Conservation (phyloP, 2,113 vertebrate species). For the Rhinoderma darwinii region DNA sequence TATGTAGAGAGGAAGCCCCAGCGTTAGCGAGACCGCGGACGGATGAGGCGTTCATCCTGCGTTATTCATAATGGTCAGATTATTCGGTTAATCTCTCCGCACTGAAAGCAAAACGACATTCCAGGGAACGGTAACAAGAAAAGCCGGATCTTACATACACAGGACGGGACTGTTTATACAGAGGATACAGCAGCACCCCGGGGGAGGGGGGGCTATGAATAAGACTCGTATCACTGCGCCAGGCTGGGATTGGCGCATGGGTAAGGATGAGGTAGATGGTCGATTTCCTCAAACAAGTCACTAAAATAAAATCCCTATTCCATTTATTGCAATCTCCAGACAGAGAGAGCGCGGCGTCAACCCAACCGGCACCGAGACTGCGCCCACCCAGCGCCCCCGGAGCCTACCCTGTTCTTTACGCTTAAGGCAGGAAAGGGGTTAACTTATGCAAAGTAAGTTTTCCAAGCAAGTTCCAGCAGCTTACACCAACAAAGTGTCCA, state of each 20-base stretch:
- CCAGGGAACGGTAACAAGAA: not conserved
- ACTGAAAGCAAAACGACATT: not conserved
- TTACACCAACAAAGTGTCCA: not conserved
- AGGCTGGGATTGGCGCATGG: not conserved
- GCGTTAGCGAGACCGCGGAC: not conserved
- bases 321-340: too few relatives aligned
- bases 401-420: too few relatives aligned
- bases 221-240: not conserved
- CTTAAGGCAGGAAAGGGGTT: slow-evolving; percentile 1
- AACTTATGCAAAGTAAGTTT: slow-evolving; percentile 4
- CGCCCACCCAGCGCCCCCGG: not conserved
- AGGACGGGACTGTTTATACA: not conserved
- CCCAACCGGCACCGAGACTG: not conserved
- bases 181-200: not conserved
- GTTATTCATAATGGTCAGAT: not conserved
- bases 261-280: not conserved
- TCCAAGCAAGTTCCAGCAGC: slow-evolving; percentile 12
- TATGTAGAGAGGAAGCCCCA: too few relatives aligned
- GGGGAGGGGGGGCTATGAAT: not conserved
- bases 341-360: too few relatives aligned
- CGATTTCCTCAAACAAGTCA: too few relatives aligned
- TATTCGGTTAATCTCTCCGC: not conserved
- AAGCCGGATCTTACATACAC: not conserved
- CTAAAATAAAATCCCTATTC: too few relatives aligned
- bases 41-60: not conserved